A percentile compares a stretch with the other conserved stretches of the same genome.
Conservation (phyloP, 2,888 invertebrate species). For the Caenorhabditis sp. region DNA sequence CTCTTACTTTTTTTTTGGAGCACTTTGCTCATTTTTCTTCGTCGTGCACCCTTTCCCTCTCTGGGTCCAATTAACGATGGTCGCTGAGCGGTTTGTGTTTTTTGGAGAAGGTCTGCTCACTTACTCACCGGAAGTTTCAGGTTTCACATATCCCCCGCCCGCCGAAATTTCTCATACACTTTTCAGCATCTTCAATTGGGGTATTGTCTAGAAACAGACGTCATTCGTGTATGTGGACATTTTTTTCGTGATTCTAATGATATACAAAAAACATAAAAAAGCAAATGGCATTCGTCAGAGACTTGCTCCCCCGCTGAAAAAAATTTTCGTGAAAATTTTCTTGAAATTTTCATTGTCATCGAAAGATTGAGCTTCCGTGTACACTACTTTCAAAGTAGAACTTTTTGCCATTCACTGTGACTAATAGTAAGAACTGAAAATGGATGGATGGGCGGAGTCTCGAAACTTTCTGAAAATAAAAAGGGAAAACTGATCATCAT, state of each 20-base stretch:
- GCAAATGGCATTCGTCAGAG: no score
- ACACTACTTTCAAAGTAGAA: no score
- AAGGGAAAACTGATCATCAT: no score
- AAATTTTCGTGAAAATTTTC: no score
- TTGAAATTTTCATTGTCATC: no score
- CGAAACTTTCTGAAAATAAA: no score
- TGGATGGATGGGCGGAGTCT: no score
- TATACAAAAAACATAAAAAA: conserved; percentile 10
- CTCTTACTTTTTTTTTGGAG: background rate
- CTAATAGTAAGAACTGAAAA: no score
- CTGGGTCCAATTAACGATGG: conserved; percentile 8
- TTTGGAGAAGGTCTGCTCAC: conserved; percentile 1
- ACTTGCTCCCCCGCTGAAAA: no score
- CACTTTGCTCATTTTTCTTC: background rate
- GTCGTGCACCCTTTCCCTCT: conserved; percentile 11
- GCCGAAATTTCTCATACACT: background rate
- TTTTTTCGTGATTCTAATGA: background rate
- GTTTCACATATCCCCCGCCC: conserved; percentile 13
- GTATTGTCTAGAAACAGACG: conserved; percentile 20
- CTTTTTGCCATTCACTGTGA: no score
- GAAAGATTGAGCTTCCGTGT: no score
- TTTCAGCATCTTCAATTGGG: background rate
- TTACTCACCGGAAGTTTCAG: conserved; percentile 39
- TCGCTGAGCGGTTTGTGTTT: conserved; percentile 21
- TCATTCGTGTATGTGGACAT: background rate